These are phyloP conservation scores for Nipponia nippon DNA, from an alignment of 2,113 vertebrate species.

Conservation along the genomic window DNA sequence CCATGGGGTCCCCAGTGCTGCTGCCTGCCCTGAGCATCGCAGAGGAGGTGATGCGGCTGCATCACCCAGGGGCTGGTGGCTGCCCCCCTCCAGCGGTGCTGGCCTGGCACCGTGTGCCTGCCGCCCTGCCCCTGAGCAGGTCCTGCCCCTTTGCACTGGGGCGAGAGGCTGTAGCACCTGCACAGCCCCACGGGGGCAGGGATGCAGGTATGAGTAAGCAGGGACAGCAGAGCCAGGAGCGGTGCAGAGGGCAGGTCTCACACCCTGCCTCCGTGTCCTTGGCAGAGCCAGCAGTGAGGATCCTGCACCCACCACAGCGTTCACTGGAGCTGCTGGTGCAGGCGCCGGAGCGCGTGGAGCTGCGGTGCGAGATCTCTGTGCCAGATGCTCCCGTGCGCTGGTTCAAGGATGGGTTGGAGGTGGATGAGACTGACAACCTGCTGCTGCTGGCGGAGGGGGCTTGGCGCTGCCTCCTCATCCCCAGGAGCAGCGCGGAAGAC, in stretches of 20 bases:
- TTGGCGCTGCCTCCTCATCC: conserved; percentile 75
- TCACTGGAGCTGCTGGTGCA: conserved; percentile 80
- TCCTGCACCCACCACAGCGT: conserved; percentile 81
- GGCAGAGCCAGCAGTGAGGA: conserved; percentile 86
- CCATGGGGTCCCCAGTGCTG: background rate
- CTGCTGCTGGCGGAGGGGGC: conserved; percentile 74
- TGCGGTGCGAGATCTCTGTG: conserved; percentile 77
- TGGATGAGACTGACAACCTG: conserved; percentile 74
- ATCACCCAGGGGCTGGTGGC: no score
- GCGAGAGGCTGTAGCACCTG: background rate
- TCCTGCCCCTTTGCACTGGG: background rate
- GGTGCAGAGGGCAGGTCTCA: background rate
- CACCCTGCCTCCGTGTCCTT: background rate
- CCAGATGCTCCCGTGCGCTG: conserved; percentile 75
- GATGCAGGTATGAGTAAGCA: background rate
- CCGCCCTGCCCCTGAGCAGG: background rate
- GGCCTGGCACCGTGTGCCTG: fast-evolving
- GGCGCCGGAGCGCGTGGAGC: conserved; percentile 75
- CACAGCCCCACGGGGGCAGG: background rate
- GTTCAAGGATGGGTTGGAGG: conserved; percentile 85
- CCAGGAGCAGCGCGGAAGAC: conserved; percentile 71
- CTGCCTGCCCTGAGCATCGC: background rate
- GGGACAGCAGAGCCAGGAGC: background rate
- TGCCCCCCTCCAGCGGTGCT: background rate
- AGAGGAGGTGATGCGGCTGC: background rate